These are phyloP conservation scores for Oscheius sp. DNA, from an alignment of 1,140 invertebrate species.

Conservation along the genomic window DNA sequence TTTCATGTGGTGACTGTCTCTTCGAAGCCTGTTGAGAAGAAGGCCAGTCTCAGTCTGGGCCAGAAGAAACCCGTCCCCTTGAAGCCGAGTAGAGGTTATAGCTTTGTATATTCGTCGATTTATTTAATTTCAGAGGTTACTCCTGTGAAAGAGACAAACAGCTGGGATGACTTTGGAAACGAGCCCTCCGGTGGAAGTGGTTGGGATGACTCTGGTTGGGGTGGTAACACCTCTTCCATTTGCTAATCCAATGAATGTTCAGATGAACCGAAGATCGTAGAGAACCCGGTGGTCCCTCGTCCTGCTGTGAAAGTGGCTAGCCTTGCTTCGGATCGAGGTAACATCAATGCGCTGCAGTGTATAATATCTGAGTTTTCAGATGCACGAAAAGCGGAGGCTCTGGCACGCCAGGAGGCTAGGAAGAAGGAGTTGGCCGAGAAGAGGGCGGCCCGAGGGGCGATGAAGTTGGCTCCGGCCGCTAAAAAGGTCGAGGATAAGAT, in stretches of 20 bases:
- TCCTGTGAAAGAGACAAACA: not conserved
- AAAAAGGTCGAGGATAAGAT: conserved; percentile 8
- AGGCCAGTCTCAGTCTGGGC: not conserved
- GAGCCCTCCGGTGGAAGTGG: not conserved
- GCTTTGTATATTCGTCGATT: not conserved
- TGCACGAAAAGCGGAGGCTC: conserved; percentile 31
- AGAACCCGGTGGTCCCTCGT: too few species aligned
- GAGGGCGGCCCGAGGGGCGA: conserved; percentile 36
- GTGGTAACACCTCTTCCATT: not conserved
- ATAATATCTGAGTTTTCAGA: conserved; percentile 17
- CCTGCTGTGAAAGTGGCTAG: conserved; percentile 1
- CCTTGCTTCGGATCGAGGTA: not conserved
- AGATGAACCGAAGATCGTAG: not conserved
- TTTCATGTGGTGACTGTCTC: not conserved
- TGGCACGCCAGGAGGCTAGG: conserved; percentile 38
- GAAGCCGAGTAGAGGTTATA: not conserved
- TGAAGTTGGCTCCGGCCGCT: conserved; percentile 37
- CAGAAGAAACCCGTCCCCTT: conserved; percentile 4
- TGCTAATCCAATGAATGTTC: not conserved
- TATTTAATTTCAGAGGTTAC: not conserved
- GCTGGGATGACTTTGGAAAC: not conserved
- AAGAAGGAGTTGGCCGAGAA: conserved; percentile 44
- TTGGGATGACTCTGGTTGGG: conserved; percentile 14
- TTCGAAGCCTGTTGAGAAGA: not conserved
- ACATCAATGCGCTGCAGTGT: not conserved